Evolutionary conservation across 2,888 invertebrate genomes (phyloP), one percentile per base, ranked within the genome.

Genomic region (Netelia inedita): DNA sequence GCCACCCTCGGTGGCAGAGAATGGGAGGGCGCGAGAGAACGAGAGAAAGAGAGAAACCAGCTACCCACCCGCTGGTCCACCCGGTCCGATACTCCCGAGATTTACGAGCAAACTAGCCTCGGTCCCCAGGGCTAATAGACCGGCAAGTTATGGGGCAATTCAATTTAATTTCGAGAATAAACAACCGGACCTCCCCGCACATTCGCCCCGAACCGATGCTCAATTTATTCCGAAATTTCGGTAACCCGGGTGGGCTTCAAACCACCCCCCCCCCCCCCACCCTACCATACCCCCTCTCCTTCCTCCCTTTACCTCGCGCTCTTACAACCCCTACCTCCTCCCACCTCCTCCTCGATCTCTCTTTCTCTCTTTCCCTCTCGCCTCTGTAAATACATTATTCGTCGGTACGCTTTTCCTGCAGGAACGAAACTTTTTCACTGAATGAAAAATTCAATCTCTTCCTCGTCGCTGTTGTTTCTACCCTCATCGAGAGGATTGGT

Each of bases 131-230:
- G 92, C 92, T 93, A 93, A 93, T 93, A 93, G 92, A 92, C 91
- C 91, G 88, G 90, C 91, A 92, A 93, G 93, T 93, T 93, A 93
- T 92, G 92, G 92, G 89, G 89, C 91, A 91, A 92, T 93, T 92
- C 92, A 91, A 92, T 93, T 93, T 92, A 92, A 93, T 93, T 93
- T 92, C 89, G 89, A 92, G 91, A 92, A 92, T 92, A 92, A 92
- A 92, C 92, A 92, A 92, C 90, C 89, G 81, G 19, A 50, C 79
- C 79, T 69, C 87, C 86, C 71, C 57, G 35, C 86, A 78, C 85
- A 80, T 59, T 80, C 88, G 85, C 69, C 83, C 87, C 82, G 87
- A 89, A 88, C 87, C 88, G 87, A 85, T 86, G 88, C 87, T 90
- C 90, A 90, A 91, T 91, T 91, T 91, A 91, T 91, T 90, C 89